Evolutionary conservation across 2,888 invertebrate genomes (phyloP).

Genomic region (Pyrrhosoma nymphula): DNA sequence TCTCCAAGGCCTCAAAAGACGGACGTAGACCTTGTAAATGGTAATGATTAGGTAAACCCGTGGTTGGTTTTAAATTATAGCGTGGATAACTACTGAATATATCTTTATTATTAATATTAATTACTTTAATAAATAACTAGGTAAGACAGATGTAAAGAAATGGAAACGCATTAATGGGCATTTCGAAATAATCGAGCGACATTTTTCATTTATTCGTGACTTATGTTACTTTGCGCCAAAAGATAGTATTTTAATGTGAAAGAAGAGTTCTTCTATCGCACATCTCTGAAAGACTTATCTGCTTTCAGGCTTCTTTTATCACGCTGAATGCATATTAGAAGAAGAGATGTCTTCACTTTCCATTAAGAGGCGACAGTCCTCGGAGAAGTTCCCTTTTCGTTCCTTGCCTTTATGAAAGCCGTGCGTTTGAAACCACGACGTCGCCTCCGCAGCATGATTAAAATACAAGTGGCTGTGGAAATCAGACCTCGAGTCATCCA

Average conservation of each 20-base stretch:
- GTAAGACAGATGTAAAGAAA: too few relatives aligned
- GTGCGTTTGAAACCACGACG: not conserved
- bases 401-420: not conserved
- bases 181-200: too few relatives aligned
- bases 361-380: not conserved
- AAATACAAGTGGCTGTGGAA: not conserved
- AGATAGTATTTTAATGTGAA: not conserved
- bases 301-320: not conserved
- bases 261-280: not conserved
- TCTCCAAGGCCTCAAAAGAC: too few relatives aligned
- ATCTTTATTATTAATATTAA: too few relatives aligned
- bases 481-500: not conserved
- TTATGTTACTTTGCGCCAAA: not conserved
- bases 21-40: too few relatives aligned
- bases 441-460: not conserved
- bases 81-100: too few relatives aligned
- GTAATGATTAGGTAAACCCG: too few relatives aligned
- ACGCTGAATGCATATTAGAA: not conserved
- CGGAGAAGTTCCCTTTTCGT: not conserved
- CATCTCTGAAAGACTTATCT: not conserved
- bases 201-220: not conserved
- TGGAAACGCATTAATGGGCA: too few relatives aligned
- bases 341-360: not conserved
- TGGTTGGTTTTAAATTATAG: too few relatives aligned
- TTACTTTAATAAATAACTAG: too few relatives aligned